phyloP scores from a whole-genome alignment of 2,888 invertebrate species.

The Agrochola litura region DNA sequence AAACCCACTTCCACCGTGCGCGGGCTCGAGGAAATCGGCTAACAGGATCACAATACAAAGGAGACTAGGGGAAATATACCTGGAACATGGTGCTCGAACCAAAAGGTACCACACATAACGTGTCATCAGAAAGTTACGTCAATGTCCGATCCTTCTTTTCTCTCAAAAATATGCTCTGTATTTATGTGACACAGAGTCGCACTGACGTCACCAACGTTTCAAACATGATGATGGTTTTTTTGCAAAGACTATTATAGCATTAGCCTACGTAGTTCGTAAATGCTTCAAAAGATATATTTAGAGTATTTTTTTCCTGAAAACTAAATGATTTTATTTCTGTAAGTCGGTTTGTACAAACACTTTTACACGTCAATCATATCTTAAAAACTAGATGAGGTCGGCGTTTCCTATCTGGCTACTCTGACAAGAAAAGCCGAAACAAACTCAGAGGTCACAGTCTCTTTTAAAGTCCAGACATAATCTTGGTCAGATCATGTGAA shows the following conservation, averaged over 20 bases:
- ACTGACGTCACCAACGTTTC: neutral
- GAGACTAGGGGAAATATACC: conserved; percentile 6
- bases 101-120: neutral
- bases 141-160: conserved; percentile 12
- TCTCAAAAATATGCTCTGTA: conserved; percentile 3
- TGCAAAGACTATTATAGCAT: neutral
- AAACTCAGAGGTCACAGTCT: too few species aligned
- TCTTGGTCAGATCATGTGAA: too few species aligned
- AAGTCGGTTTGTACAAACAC: too few species aligned
- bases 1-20: conserved; percentile 10
- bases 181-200: neutral
- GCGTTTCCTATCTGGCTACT: too few species aligned
- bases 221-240: neutral
- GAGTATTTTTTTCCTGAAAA: neutral
- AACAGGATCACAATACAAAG: conserved; percentile 30
- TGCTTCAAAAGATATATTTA: neutral
- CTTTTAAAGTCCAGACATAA: too few species aligned
- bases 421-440: too few species aligned
- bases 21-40: neutral
- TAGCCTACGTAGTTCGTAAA: neutral
- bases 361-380: too few species aligned
- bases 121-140: conserved; percentile 8
- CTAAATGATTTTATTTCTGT: too few species aligned
- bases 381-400: too few species aligned
- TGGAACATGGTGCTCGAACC: neutral